Evolutionary conservation across 1,140 invertebrate species (phyloP).

Genomic region (Drosophila bocki): DNA sequence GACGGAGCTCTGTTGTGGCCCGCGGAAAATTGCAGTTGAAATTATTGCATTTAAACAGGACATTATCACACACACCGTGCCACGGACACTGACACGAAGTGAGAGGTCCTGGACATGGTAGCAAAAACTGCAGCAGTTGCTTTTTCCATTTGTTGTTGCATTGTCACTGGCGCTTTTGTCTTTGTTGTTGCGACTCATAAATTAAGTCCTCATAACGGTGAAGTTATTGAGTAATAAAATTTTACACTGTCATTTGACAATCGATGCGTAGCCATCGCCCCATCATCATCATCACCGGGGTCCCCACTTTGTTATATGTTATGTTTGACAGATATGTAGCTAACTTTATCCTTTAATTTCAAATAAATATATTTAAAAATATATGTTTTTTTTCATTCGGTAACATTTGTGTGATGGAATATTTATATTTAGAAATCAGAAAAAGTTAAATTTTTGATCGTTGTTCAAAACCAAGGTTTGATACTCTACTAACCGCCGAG

Average conservation of each 20-base stretch:
- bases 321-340: background rate
- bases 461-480: no score
- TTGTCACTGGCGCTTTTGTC: slow-evolving; percentile 46
- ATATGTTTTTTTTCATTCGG: no score
- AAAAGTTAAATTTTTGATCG: no score
- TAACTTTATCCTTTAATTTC: background rate
- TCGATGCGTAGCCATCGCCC: slow-evolving; percentile 67
- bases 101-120: slow-evolving; percentile 45
- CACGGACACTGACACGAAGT: slow-evolving; percentile 30
- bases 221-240: slow-evolving; percentile 84
- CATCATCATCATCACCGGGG: background rate
- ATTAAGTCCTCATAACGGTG: slow-evolving; percentile 83
- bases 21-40: slow-evolving; percentile 78
- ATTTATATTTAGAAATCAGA: no score
- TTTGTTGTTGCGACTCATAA: slow-evolving; percentile 73
- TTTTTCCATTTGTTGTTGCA: slow-evolving; percentile 70
- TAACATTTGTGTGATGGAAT: no score
- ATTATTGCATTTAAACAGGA: slow-evolving; percentile 84
- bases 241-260: slow-evolving; percentile 80
- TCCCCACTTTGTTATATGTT: background rate
- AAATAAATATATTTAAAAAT: no score
- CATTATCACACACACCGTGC: slow-evolving; percentile 67
- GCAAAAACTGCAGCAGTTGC: slow-evolving; percentile 78
- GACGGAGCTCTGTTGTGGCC: slow-evolving; percentile 29
- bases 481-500: no score